Percentiles rank a stretch among this genome's conserved stretches.
Evolutionary conservation across 2,113 vertebrate species (phyloP).

Genomic region (Hypanus sabinus): DNA sequence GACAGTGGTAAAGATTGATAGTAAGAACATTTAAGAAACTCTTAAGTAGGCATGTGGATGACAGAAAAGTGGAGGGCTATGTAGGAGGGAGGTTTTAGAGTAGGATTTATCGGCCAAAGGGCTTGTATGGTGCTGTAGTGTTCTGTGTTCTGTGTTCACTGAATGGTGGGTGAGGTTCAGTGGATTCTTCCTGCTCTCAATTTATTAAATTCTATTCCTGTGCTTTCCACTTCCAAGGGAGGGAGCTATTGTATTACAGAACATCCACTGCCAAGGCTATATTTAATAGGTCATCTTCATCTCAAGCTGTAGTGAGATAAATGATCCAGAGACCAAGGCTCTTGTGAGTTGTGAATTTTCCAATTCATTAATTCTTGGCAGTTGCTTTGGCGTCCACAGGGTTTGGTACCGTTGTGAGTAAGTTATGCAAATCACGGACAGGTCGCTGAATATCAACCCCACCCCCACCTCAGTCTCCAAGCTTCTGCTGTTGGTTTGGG

Average conservation of each 20-base stretch:
- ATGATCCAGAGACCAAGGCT: constrained; percentile 15
- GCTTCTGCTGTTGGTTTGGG: background rate
- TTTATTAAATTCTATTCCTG: background rate
- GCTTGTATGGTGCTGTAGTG: no score
- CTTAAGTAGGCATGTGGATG: no score
- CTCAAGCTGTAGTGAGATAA: background rate
- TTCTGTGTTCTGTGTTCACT: background rate
- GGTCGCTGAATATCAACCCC: background rate
- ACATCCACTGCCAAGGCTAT: background rate
- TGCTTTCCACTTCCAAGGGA: background rate
- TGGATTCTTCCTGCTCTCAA: background rate
- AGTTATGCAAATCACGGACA: constrained; percentile 2
- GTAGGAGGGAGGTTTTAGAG: no score
- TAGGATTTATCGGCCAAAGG: no score
- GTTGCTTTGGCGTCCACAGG: background rate
- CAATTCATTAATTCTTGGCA: constrained; percentile 28
- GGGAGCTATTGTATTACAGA: background rate
- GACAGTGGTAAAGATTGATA: no score
- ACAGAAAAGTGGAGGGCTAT: no score
- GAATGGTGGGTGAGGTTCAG: background rate
- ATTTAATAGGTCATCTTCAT: no score
- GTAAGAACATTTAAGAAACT: no score
- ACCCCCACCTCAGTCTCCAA: background rate
- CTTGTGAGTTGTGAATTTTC: background rate
- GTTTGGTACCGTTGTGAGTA: background rate